Evolutionary conservation across 2,888 invertebrate genomes (phyloP).

Genomic region (Calameuta filiformis): DNA sequence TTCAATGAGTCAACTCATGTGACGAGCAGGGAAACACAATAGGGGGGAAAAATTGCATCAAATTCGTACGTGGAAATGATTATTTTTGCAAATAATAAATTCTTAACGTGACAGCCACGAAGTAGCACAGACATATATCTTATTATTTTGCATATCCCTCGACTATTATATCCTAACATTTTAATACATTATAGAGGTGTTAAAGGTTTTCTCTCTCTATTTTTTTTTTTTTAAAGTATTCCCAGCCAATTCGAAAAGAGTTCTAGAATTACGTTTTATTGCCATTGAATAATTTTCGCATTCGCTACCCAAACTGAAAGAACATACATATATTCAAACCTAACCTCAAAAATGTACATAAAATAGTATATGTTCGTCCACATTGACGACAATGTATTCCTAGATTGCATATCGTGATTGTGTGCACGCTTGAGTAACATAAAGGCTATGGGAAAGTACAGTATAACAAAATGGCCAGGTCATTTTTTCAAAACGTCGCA

Average conservation of each 20-base stretch:
- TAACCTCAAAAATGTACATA: background rate
- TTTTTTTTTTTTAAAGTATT: background rate
- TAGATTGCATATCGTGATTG: conserved; percentile 28
- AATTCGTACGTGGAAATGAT: background rate
- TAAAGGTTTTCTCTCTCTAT: background rate
- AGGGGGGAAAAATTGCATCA: background rate
- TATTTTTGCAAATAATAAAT: background rate
- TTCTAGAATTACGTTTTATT: background rate
- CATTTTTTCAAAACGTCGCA: background rate
- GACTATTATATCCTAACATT: background rate
- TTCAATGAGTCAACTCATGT: background rate
- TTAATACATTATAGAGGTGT: background rate
- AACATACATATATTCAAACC: background rate
- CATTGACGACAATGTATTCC: background rate
- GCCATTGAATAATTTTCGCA: background rate
- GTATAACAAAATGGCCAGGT: background rate
- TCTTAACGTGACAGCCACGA: background rate
- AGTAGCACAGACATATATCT: background rate
- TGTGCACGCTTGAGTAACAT: conserved; percentile 33
- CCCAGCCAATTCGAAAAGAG: background rate
- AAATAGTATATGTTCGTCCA: background rate
- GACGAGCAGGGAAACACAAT: background rate
- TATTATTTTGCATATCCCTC: background rate
- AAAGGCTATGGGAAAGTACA: background rate
- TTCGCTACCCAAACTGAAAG: background rate